Conservation (phyloP, 2,113 vertebrate species). For the Peromyscus californicus region DNA sequence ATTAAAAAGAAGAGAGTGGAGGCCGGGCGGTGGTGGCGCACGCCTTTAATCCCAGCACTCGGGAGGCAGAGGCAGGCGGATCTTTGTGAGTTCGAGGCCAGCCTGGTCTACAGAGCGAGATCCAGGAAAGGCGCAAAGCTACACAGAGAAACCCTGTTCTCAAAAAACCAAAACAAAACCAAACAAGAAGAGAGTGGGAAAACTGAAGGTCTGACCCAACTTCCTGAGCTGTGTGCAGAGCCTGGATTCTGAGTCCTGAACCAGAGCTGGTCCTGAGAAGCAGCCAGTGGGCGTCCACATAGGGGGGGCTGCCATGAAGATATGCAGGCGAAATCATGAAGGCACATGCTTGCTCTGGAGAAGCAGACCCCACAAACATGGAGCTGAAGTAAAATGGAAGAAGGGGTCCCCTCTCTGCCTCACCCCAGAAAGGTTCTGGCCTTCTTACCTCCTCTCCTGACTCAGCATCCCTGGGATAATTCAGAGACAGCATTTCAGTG, state of each 20-base stretch:
- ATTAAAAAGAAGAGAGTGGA: background rate
- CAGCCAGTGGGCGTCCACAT: too few relatives aligned
- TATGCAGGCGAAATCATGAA: rapidly evolving
- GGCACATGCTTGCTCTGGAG: rapidly evolving
- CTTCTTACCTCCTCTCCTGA: background rate
- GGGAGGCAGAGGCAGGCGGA: too few relatives aligned
- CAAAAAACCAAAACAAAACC: too few relatives aligned
- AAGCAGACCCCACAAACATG: background rate
- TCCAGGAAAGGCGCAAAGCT: too few relatives aligned
- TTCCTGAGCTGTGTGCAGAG: background rate
- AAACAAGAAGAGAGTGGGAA: background rate
- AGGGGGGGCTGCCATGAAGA: rapidly evolving
- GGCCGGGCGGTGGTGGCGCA: too few relatives aligned
- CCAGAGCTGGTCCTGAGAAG: background rate
- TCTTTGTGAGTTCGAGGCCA: too few relatives aligned
- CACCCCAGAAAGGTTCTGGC: background rate
- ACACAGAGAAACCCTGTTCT: too few relatives aligned
- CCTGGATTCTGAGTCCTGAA: background rate
- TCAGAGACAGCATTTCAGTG: background rate
- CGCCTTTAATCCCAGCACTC: too few relatives aligned
- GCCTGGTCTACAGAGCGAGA: too few relatives aligned
- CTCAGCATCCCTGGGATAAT: too few relatives aligned
- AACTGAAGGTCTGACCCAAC: rapidly evolving
- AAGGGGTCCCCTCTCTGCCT: background rate
- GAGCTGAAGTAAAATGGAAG: background rate